Evolutionary conservation across 2,113 vertebrate genomes (phyloP), one percentile per base, ranked within the genome.

Genomic region (Melanotaenia duboulayi): DNA sequence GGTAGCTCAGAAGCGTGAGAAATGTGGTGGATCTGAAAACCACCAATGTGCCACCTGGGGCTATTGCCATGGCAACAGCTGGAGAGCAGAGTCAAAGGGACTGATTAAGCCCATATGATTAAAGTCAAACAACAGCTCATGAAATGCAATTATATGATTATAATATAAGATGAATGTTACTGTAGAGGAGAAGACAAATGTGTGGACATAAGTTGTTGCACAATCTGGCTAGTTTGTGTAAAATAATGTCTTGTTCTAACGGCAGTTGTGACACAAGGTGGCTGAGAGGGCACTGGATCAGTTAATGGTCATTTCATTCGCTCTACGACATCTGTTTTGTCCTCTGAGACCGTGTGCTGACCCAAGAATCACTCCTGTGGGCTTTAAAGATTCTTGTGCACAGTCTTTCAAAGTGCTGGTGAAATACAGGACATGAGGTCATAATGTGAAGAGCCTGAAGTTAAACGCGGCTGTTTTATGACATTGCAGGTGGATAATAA

Each of bases 41-140:
- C 65, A 59, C 22, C 44, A 8, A 54, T 19, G 13, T 23, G 46
- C 72, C 78, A 71, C 73, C 56, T 69, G 81, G 69, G 82, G 65
- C 69, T 48, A 32, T 87, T 11, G 4, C 78, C 65, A 76, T 82
- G 73, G 82, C 54, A 87, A 89, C 80, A 76, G 72, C 50, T 50
- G 65, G 60, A 72, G 66, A 78, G 49, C 54, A 19, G 32, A 65
- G 68, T 59, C 19, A 68, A 56, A 39, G 42, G 51, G 44, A 63
- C 76, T 63, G 74, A 84, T 73, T 63, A n/a, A 48, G 32, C 35
- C 64, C 39, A 51, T 13, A 9, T 25, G 83, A 85, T 85, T 65
- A 78, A 73, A 76, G 71, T 75, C 48, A 74, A 3, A 57, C 24
- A 24, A 19, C 44, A 0, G 44, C 40, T 48, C 54, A 32, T 32